A percentile compares a stretch with the other conserved stretches of the same genome.
Evolutionary conservation across 1,140 invertebrate species (phyloP).

Genomic region (Drosophila teissieri): DNA sequence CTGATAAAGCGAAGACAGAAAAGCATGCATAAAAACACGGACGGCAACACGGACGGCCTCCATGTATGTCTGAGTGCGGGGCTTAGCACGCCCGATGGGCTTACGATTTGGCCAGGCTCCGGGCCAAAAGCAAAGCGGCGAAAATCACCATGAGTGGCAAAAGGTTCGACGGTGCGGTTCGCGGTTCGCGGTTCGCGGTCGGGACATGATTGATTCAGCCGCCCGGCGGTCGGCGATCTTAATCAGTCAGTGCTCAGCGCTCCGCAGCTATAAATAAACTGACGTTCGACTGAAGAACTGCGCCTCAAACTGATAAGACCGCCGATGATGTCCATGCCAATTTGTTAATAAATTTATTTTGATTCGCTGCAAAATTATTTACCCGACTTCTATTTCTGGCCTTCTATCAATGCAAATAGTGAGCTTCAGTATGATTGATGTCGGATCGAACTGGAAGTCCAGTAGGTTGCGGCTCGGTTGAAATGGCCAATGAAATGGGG

Average conservation of each 20-base stretch:
- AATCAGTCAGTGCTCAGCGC: slow-evolving; percentile 41
- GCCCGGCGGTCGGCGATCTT: slow-evolving; percentile 40
- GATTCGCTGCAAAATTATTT: slow-evolving; percentile 34
- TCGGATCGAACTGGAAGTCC: slow-evolving; percentile 5
- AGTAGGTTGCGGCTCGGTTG: slow-evolving; percentile 9
- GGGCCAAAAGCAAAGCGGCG: slow-evolving; percentile 13
- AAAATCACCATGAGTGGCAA: slow-evolving; percentile 10
- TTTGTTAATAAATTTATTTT: slow-evolving; percentile 65
- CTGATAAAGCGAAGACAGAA: slow-evolving; percentile 31
- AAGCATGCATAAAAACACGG: slow-evolving; percentile 25
- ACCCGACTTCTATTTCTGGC: slow-evolving; percentile 17
- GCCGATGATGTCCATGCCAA: slow-evolving; percentile 58
- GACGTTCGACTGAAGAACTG: slow-evolving; percentile 36
- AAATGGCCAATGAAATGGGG: slow-evolving; percentile 32
- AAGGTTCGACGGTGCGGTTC: not conserved
- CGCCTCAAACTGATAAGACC: slow-evolving; percentile 46
- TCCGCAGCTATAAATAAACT: slow-evolving; percentile 67
- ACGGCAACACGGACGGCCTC: slow-evolving; percentile 13
- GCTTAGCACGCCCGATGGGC: slow-evolving; percentile 39
- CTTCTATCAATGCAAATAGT: slow-evolving; percentile 57
- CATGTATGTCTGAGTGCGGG: slow-evolving; percentile 48
- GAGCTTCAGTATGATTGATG: slow-evolving; percentile 60
- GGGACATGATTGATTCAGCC: slow-evolving; percentile 68
- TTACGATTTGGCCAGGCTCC: slow-evolving; percentile 14
- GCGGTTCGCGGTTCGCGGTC: not conserved